Base-by-base conservation (phyloP, 2,797 vertebrate species). In the Sphenopsis melanotis region DNA sequence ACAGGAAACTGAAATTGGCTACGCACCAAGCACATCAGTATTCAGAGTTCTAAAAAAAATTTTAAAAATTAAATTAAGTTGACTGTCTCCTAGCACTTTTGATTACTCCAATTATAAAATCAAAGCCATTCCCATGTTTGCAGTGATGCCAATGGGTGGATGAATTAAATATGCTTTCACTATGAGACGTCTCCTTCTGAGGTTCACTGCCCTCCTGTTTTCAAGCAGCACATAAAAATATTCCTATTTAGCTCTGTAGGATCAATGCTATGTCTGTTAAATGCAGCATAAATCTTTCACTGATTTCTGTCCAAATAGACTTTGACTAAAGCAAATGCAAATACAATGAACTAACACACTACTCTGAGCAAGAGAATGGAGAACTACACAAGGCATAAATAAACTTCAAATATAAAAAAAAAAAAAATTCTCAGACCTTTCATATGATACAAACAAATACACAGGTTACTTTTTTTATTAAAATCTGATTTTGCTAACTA, bases 51-150 rank as follows among this genome's bases (percentile, higher is more conserved):
- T 19, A 0, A 50, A 60, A 44, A 52, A 74, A 42, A 23, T 16
- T 6, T 10, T n/a, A 6, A 19, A 30, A 19, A 10, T 36, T 34
- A 59, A 92, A 87, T 69, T 42, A 90, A 65, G 15, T 32, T 19
- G 71, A 77, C 82, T 69, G 46, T 89, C 65, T 91, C 82, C 66
- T 39, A 42, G 55, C 21, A 83, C 50, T 96, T 93, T 19, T 78
- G 66, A 92, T 88, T 87, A 72, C 42, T 60, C 9, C 66, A 90
- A 36, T 82, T 83, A 86, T 24, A 88, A 93, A 96, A 90, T 50
- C 71, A 94, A 91, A 92, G 79, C 46, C 61, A n/a, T 49, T 83
- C 55, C 65, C 34, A 9, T 44, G 46, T 76, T 63, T 71, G 65
- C 82, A 90, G 70, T 6, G 20, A 82, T 42, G 78, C 56, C 75